Conservation (phyloP, 2,113 vertebrate genomes). For the Leptobrachium ailaonicum region DNA sequence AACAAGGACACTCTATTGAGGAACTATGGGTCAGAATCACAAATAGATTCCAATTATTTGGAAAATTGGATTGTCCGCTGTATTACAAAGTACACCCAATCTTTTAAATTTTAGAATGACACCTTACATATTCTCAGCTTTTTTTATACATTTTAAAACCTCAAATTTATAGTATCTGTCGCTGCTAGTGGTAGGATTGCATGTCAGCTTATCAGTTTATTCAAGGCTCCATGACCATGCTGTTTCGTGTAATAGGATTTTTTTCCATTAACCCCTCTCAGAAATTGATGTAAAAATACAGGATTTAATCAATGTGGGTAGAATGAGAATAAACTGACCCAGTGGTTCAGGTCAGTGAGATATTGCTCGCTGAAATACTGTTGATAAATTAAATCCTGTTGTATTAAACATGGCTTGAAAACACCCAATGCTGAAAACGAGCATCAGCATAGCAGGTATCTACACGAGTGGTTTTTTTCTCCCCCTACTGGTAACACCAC, state of each 20-base stretch:
- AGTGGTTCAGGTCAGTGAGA: slow-evolving; percentile 19
- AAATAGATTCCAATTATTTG: slow-evolving; percentile 9
- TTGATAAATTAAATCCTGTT: slow-evolving; percentile 2
- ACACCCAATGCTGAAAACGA: too few species aligned
- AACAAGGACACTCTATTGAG: too few species aligned
- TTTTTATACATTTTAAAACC: neutral
- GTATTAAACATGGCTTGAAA: slow-evolving; percentile 3
- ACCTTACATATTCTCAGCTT: too few species aligned
- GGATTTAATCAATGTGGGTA: slow-evolving; percentile 11
- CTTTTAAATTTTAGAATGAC: neutral
- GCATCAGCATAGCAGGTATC: too few species aligned
- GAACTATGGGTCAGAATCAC: neutral
- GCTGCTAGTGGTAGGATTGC: neutral
- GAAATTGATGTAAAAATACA: slow-evolving; percentile 10
- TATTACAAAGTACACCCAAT: neutral
- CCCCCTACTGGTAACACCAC: too few species aligned
- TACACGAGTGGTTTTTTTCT: too few species aligned
- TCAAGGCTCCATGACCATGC: neutral
- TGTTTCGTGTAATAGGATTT: neutral
- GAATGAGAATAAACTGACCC: slow-evolving; percentile 14
- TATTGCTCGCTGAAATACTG: neutral
- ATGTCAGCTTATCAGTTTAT: neutral
- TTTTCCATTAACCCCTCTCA: neutral
- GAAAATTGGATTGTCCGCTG: slow-evolving; percentile 32
- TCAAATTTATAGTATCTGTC: too few species aligned